Base-by-base conservation (phyloP, 2,113 vertebrate species). In the Stegostoma tigrinum region DNA sequence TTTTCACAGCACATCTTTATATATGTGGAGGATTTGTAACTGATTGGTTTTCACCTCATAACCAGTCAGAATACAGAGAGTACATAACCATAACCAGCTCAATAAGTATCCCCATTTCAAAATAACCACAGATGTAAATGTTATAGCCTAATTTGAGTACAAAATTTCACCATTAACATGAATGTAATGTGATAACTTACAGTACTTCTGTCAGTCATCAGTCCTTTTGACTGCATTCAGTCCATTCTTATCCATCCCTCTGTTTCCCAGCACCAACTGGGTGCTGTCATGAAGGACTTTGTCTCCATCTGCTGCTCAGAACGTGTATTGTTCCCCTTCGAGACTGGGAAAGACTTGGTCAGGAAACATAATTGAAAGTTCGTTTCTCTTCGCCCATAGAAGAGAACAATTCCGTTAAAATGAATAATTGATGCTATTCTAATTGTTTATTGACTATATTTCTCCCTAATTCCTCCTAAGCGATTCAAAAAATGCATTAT, bases 361-460 rank as follows among this genome's bases (percentile, higher is more conserved):
- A 30, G 72, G 68, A 52, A 72, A 95, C 45, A 34, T 27, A 34
- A 45, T 12, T 70, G 61, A 93, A 61, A 83, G 80, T 83, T 83
- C 14, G 15, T 64, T 34, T 66, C 38, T 7, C 23, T 38, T 7
- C 89, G n/a, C 61, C 89, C n/a, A 38, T 38, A 45, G 27, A 95
- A 45, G 12, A 48, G 42, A 52, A 42, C 68, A 72, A 72, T 95
- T 95, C 66, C 93, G 72, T 95, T 95, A 70, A 70, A 72, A 95
- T 95, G 93, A 95, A 95, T 95, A 95, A 95, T 95, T 75, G 72
- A 95, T 72, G 45, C 10, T 95, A 14, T 14, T 95, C 67, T 95
- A 72, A 95, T 95, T 95, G 94, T 95, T 95, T 72, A 95, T 95
- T 95, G 94, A 95, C 42, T 75, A 70, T 95, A 34, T 30, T 95